Evolutionary conservation across 1,140 invertebrate species (phyloP).

Genomic region (Neocloeon triangulifer): DNA sequence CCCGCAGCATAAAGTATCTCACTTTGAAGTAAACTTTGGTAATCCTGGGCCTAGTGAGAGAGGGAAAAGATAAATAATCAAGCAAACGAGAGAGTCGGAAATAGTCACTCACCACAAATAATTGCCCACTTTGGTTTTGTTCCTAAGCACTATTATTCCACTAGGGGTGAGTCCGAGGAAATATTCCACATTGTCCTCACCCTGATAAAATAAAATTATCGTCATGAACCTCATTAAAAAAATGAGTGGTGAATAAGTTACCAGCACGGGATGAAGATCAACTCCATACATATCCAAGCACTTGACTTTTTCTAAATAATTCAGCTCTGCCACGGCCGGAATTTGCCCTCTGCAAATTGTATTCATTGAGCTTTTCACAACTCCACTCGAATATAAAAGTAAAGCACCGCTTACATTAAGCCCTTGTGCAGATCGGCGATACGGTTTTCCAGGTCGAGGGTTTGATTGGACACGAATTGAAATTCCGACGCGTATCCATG

Average conservation of each 20-base stretch:
- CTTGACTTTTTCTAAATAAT: constrained; percentile 58
- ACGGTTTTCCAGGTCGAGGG: constrained; percentile 65
- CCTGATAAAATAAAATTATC: constrained; percentile 33
- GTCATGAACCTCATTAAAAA: background rate
- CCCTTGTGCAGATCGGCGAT: constrained; percentile 78
- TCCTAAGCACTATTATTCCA: constrained; percentile 87
- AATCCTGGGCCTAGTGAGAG: constrained; percentile 52
- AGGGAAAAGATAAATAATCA: background rate
- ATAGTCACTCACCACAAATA: constrained; percentile 68
- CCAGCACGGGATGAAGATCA: constrained; percentile 54
- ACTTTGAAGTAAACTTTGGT: constrained; percentile 91
- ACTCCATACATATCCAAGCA: constrained; percentile 69
- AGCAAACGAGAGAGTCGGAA: constrained; percentile 2
- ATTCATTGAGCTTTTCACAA: too few relatives aligned
- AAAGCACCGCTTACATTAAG: constrained; percentile 38
- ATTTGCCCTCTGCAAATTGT: constrained; percentile 38
- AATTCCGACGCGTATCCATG: constrained; percentile 93
- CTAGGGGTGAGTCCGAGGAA: constrained; percentile 91
- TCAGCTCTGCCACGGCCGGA: constrained; percentile 43
- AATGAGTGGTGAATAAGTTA: constrained; percentile 14
- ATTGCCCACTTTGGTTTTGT: constrained; percentile 90
- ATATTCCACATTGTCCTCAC: constrained; percentile 92
- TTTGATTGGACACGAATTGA: constrained; percentile 81
- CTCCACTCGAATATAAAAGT: too few relatives aligned
- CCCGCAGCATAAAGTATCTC: constrained; percentile 86